Percentiles rank a stretch among this genome's conserved stretches.
Evolutionary conservation across 1,140 invertebrate species (phyloP).

Genomic region (Plectus sambesii): DNA sequence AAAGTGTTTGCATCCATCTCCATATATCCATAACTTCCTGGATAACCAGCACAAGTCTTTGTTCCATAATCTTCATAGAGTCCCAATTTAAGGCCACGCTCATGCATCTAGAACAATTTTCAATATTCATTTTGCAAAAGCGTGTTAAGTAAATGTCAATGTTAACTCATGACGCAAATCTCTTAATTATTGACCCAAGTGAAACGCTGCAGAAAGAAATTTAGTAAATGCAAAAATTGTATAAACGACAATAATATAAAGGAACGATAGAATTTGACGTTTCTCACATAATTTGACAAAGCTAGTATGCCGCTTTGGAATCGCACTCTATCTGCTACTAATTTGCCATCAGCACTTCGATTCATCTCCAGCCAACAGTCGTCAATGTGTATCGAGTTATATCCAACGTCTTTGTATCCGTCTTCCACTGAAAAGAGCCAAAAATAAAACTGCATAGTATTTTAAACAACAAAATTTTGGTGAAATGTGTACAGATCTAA

Average conservation of each 20-base stretch:
- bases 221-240: neutral
- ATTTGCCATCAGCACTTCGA: neutral
- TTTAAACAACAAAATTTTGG: no score
- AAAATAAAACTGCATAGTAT: no score
- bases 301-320: neutral
- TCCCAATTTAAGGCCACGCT: constrained; percentile 80
- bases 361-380: neutral
- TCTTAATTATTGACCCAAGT: neutral
- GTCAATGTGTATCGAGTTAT: neutral
- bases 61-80: constrained; percentile 93
- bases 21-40: constrained; percentile 75
- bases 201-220: neutral
- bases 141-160: neutral
- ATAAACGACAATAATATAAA: neutral
- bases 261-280: neutral
- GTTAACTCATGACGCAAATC: neutral
- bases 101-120: constrained; percentile 60
- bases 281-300: constrained; percentile 5
- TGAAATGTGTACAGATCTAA: no score
- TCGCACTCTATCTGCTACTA: neutral
- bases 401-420: neutral
- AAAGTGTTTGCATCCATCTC: constrained; percentile 73
- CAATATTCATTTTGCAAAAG: neutral
- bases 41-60: constrained; percentile 78
- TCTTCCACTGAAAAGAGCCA: no score